Evolutionary conservation across 2,888 invertebrate genomes (phyloP).

Genomic region (Cartodere bifasciata): DNA sequence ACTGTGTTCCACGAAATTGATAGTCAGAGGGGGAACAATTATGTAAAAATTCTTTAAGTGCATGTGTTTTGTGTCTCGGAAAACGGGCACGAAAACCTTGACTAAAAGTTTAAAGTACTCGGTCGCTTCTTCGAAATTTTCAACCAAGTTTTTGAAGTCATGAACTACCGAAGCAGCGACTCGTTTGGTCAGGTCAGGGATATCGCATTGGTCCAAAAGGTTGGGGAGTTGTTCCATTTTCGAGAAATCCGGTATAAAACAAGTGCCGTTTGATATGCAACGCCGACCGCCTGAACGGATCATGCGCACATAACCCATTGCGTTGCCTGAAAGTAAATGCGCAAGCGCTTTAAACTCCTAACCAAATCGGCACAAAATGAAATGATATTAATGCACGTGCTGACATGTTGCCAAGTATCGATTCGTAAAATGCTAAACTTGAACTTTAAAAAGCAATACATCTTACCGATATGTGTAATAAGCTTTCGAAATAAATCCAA

Average conservation of each 20-base stretch:
- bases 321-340: constrained; percentile 51
- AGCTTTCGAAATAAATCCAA: constrained; percentile 86
- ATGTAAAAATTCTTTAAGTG: constrained; percentile 88
- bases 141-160: constrained; percentile 63
- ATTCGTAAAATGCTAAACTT: too few species aligned
- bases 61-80: constrained; percentile 72
- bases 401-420: too few species aligned
- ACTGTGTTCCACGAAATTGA: constrained; percentile 91
- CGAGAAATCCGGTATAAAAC: constrained; percentile 75
- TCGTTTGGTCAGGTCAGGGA: constrained; percentile 46
- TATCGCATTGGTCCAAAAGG: constrained; percentile 43
- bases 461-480: constrained; percentile 82
- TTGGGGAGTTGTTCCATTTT: constrained; percentile 43
- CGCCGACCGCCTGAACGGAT: constrained; percentile 88
- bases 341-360: too few species aligned
- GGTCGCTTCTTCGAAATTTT: constrained; percentile 79
- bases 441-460: too few species aligned
- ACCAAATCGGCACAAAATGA: too few species aligned
- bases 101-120: constrained; percentile 73
- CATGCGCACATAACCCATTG: constrained; percentile 90
- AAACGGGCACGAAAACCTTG: constrained; percentile 83
- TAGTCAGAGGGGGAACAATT: constrained; percentile 83
- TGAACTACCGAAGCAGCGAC: constrained; percentile 63
- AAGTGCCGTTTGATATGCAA: constrained; percentile 80
- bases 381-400: too few species aligned